phyloP scores from a whole-genome alignment of 2,888 invertebrate species.

The Eupithecia insigniata region DNA sequence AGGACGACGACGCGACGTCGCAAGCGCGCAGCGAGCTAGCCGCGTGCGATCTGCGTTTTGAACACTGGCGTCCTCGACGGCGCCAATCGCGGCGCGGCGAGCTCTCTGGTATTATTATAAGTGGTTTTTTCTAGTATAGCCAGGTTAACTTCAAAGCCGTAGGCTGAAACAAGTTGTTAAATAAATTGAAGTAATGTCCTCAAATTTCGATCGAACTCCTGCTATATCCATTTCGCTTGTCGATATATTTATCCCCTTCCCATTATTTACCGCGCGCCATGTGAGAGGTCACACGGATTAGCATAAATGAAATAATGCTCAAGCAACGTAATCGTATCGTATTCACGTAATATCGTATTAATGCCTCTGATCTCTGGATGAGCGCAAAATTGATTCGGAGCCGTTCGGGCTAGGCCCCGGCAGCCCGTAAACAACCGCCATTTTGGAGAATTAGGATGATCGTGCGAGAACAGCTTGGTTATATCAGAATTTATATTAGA shows the following conservation, averaged over 20 bases:
- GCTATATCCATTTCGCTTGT: not conserved
- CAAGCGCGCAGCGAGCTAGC: too few relatives aligned
- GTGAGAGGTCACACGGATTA: conserved; percentile 9
- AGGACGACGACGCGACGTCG: too few relatives aligned
- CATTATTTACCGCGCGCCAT: conserved; percentile 3
- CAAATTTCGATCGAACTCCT: not conserved
- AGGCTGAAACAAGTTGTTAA: not conserved
- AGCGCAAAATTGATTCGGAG: conserved; percentile 34
- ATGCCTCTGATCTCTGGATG: conserved; percentile 34
- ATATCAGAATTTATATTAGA: not conserved
- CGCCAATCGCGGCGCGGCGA: too few relatives aligned
- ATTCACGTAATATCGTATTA: conserved; percentile 35
- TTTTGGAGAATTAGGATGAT: conserved; percentile 24
- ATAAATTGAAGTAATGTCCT: not conserved
- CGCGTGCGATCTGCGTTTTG: too few relatives aligned
- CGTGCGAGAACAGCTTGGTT: not conserved
- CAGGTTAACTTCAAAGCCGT: not conserved
- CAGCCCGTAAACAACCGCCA: conserved; percentile 29
- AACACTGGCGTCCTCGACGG: too few relatives aligned
- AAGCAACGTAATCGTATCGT: conserved; percentile 18
- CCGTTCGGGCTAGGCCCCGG: conserved; percentile 16
- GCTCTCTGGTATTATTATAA: too few relatives aligned
- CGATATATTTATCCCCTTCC: not conserved
- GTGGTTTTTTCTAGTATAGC: too few relatives aligned
- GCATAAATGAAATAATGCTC: conserved; percentile 10